A percentile compares a stretch with the other conserved stretches of the same genome.
phyloP scores from a whole-genome alignment of 2,888 invertebrate species.

The Phasia obesa region DNA sequence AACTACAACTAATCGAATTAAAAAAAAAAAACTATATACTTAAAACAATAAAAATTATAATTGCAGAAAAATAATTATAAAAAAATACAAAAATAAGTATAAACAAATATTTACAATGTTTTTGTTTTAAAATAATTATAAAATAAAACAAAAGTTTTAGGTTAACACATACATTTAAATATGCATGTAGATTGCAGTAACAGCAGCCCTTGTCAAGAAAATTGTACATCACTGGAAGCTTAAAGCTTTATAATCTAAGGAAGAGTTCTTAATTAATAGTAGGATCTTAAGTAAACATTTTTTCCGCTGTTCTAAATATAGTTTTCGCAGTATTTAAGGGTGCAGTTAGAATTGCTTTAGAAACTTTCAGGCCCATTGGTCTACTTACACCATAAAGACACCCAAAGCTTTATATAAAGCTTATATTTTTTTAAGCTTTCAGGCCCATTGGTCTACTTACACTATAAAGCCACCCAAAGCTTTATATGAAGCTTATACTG shows the following conservation, averaged over 20 bases:
- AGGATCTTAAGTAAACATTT: background rate
- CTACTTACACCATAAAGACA: too few relatives aligned
- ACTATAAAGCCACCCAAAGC: too few relatives aligned
- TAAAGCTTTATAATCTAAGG: background rate
- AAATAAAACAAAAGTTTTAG: slow-evolving; percentile 17
- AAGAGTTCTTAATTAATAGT: background rate
- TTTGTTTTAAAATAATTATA: slow-evolving; percentile 20
- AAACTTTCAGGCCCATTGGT: too few relatives aligned
- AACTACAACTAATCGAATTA: slow-evolving; percentile 52
- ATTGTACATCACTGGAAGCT: background rate
- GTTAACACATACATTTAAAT: too few relatives aligned
- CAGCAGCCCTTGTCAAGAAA: background rate
- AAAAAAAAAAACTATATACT: slow-evolving; percentile 8
- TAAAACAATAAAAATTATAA: slow-evolving; percentile 43
- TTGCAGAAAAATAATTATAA: slow-evolving; percentile 13
- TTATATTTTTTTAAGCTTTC: too few relatives aligned
- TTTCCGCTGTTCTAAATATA: too few relatives aligned
- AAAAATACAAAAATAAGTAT: slow-evolving; percentile 7
- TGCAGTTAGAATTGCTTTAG: too few relatives aligned
- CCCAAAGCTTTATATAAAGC: too few relatives aligned
- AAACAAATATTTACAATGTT: slow-evolving; percentile 58
- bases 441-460: too few relatives aligned
- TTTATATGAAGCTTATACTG: too few relatives aligned
- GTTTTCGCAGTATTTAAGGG: too few relatives aligned
- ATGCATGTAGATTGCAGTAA: background rate